A percentile compares a stretch with the other conserved stretches of the same genome.
Evolutionary conservation across 2,797 vertebrate genomes (phyloP).

Genomic region (Lagorchestes hirsutus): DNA sequence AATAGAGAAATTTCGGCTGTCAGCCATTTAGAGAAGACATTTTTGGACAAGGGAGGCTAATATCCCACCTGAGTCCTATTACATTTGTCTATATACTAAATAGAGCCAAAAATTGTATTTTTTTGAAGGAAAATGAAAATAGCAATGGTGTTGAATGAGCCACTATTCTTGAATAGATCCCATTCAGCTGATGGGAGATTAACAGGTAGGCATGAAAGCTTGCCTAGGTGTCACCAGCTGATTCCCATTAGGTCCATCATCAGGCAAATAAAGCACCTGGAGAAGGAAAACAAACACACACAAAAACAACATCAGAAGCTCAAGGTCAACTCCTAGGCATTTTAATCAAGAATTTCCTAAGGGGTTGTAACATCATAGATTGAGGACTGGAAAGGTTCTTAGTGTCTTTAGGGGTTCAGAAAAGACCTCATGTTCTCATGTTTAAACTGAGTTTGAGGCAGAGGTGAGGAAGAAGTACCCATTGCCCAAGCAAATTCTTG

Average conservation of each 20-base stretch:
- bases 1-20: not conserved
- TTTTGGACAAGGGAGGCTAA: not conserved
- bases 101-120: not conserved
- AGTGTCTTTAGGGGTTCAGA: not conserved
- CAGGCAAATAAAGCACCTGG: not conserved
- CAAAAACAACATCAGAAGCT: not conserved
- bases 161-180: not conserved
- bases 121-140: not conserved
- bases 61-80: not conserved
- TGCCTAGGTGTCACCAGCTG: not conserved
- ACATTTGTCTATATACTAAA: conserved; percentile 6
- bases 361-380: not conserved
- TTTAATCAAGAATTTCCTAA: not conserved
- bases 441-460: not conserved
- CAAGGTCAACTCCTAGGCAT: not conserved
- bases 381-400: not conserved
- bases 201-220: not conserved
- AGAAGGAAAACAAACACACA: not conserved
- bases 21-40: not conserved
- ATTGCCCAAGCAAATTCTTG: not conserved
- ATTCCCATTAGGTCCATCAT: not conserved
- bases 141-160: not conserved
- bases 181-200: not conserved
- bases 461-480: not conserved
- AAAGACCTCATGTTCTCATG: not conserved